Conservation (phyloP, 1,140 invertebrate genomes). For the Drosophila subobscura region DNA sequence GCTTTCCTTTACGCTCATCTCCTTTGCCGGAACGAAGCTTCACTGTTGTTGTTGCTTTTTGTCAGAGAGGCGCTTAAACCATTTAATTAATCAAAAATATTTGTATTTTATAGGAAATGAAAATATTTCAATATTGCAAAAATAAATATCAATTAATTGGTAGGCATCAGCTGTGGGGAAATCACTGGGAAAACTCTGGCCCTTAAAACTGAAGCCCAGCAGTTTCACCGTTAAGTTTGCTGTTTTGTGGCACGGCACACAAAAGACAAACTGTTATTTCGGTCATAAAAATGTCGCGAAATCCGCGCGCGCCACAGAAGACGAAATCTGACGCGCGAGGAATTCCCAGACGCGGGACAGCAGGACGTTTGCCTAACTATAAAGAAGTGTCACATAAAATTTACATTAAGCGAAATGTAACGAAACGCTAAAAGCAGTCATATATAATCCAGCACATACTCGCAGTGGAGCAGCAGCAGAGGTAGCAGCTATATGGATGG, state of each 20-base stretch:
- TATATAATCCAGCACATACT: constrained; percentile 71
- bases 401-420: constrained; percentile 64
- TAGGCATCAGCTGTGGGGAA: too few relatives aligned
- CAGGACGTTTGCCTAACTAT: constrained; percentile 39
- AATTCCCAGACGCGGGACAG: constrained; percentile 23
- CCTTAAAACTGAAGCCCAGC: constrained; percentile 5
- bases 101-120: background rate
- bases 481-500: background rate
- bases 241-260: constrained; percentile 1
- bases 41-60: constrained; percentile 37
- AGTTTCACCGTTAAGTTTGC: too few relatives aligned
- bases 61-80: constrained; percentile 34
- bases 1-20: constrained; percentile 22
- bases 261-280: constrained; percentile 47
- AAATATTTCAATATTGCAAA: background rate
- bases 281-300: constrained; percentile 42
- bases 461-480: constrained; percentile 21
- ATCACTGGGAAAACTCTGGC: background rate
- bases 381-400: constrained; percentile 76
- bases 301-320: constrained; percentile 24
- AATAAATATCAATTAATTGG: background rate
- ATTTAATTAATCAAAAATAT: constrained; percentile 17
- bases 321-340: constrained; percentile 28
- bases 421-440: constrained; percentile 68
- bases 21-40: background rate